These are phyloP conservation scores for Limnephilus rhombicus DNA, from an alignment of 2,888 invertebrate genomes.

Conservation along the genomic window DNA sequence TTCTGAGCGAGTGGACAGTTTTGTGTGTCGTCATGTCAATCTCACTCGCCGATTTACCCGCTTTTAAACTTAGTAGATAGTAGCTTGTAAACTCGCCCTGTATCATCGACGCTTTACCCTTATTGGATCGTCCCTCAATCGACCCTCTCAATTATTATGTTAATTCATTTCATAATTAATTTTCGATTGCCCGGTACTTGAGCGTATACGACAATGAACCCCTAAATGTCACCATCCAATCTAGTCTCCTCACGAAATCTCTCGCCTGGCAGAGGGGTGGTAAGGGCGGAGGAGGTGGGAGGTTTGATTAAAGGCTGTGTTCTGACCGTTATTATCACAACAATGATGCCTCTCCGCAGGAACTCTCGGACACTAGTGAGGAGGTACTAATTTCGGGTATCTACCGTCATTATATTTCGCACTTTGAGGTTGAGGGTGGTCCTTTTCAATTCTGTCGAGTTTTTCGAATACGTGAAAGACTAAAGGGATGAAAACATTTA, in stretches of 20 bases:
- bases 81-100: too few species aligned
- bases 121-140: not conserved
- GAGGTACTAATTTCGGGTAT: not conserved
- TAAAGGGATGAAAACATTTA: not conserved
- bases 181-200: conserved; percentile 9
- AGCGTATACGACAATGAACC: conserved; percentile 6
- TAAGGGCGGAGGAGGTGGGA: not conserved
- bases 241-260: not conserved
- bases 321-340: conserved; percentile 21
- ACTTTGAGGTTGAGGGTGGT: not conserved
- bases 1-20: too few species aligned
- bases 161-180: conserved; percentile 3
- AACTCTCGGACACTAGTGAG: not conserved
- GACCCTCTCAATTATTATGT: not conserved
- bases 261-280: not conserved
- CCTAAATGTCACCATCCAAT: conserved; percentile 33
- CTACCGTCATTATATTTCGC: not conserved
- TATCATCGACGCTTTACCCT: too few species aligned
- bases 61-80: too few species aligned
- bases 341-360: conserved; percentile 5
- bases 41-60: too few species aligned
- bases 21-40: too few species aligned
- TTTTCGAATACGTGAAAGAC: not conserved
- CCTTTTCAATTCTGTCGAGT: not conserved
- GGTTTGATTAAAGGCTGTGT: conserved; percentile 27